Base-by-base conservation (phyloP, 2,888 invertebrate species). In the Ectobius pallidus region DNA sequence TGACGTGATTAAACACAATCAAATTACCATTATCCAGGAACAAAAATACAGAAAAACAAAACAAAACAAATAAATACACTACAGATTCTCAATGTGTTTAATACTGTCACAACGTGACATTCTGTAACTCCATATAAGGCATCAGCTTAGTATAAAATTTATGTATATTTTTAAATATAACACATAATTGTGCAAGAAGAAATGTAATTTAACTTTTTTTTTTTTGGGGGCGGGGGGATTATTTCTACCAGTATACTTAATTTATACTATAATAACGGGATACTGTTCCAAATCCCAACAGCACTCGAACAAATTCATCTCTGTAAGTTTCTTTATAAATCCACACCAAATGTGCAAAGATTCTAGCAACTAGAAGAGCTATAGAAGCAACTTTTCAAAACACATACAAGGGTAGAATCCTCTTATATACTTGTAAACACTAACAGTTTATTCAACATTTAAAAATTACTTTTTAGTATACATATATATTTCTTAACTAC, bases 381-480 rank as follows among this genome's bases (percentile, higher is more conserved):
- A 65, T 42, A 20, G 25, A 65, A 30, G 27, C 4, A 27, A 16
- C 22, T 65, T 22, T 46, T 46, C 27, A 27, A 65, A 44, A 65
- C 65, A 65, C 27, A 27, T 11, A 27, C 46, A 44, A 18, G 46
- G 16, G 46, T 65, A 65, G 44, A 65, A 65, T 25, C 27, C 30
- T 44, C 27, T 46, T 27, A 44, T 46, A 65, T 14, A n/a, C 65
- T 46, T 42, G 27, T 44, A 32, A 44, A 65, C 44, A 42, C 27
- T n/a, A 30, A 27, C 27, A 44, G 25, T 44, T 27, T 34, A 7
- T 30, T 25, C 27, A 65, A 65, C 65, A 65, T 44, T 65, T 46
- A 65, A 44, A 65, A 65, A 65, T 46, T n/a, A 7, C 44, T 46
- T 25, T 55, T 32, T 46, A 39, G 25, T 27, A 42, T 25, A 44